Conservation (phyloP, 35 echinoderm and acorn worm species). For the Acanthaster planci region DNA sequence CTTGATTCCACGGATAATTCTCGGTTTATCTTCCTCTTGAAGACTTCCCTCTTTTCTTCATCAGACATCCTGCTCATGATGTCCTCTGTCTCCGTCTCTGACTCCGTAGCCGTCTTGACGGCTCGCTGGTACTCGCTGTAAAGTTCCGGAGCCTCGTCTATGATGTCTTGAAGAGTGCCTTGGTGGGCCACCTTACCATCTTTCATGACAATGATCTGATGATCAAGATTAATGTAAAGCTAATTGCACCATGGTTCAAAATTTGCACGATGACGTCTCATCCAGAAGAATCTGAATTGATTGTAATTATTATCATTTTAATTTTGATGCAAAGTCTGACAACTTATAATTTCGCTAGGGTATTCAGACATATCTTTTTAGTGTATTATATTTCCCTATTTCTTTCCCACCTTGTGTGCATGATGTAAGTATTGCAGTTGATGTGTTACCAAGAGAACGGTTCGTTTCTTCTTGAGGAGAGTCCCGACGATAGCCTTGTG, state of each 20-base stretch:
- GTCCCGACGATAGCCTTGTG: slow-evolving; percentile 57
- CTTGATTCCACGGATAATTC: slow-evolving; percentile 33
- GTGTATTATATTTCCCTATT: too few species aligned
- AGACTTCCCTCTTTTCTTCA: slow-evolving; percentile 45
- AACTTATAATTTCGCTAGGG: too few species aligned
- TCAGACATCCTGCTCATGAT: slow-evolving; percentile 53
- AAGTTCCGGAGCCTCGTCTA: slow-evolving; percentile 65
- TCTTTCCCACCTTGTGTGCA: slow-evolving; percentile 62
- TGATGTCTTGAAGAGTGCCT: slow-evolving; percentile 81
- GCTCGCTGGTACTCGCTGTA: slow-evolving; percentile 65
- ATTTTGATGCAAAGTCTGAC: too few species aligned
- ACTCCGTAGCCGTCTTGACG: slow-evolving; percentile 40
- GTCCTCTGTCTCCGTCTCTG: slow-evolving; percentile 51
- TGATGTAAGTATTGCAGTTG: slow-evolving; percentile 78
- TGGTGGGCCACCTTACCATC: slow-evolving; percentile 74
- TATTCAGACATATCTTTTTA: too few species aligned
- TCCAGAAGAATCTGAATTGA: too few species aligned
- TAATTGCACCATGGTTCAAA: too few species aligned
- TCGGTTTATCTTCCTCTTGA: slow-evolving; percentile 72
- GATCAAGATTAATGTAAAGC: too few species aligned
- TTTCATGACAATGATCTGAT: slow-evolving; percentile 89
- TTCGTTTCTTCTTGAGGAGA: slow-evolving; percentile 53
- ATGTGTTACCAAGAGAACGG: slow-evolving; percentile 84
- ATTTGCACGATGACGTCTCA: too few species aligned
- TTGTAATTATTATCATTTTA: too few species aligned